Evolutionary conservation across 2,113 vertebrate genomes (phyloP).

Genomic region (Cinclus mexicanus): DNA sequence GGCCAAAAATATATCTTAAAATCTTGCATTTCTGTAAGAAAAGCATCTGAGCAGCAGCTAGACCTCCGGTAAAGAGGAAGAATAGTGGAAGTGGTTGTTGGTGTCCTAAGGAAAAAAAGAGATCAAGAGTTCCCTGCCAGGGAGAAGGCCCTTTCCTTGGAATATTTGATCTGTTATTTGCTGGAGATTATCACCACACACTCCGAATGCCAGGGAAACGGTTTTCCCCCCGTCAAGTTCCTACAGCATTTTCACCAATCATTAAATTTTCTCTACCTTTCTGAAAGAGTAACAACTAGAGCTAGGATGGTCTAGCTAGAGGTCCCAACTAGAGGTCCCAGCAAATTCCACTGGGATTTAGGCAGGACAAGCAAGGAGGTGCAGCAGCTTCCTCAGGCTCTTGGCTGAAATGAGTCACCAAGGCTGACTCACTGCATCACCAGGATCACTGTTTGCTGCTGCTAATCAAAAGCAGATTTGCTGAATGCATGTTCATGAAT

Average conservation of each 20-base stretch:
- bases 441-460: background rate
- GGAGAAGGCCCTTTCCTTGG: background rate
- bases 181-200: background rate
- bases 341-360: accelerated
- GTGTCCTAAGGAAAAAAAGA: background rate
- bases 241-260: background rate
- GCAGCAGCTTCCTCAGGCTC: background rate
- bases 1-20: background rate
- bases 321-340: too few species aligned
- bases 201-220: accelerated
- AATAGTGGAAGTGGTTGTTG: background rate
- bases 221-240: background rate
- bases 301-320: too few species aligned
- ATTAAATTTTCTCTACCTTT: background rate
- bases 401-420: background rate
- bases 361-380: background rate
- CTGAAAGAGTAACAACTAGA: background rate
- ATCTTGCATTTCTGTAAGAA: background rate
- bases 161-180: background rate
- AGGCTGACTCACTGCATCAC: background rate
- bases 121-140: background rate
- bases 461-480: background rate
- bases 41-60: background rate
- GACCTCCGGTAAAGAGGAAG: background rate
- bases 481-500: too few species aligned